A percentile compares a stretch with the other conserved stretches of the same genome.
Evolutionary conservation across 2,797 vertebrate species (phyloP).

Genomic region (Allobates femoralis): DNA sequence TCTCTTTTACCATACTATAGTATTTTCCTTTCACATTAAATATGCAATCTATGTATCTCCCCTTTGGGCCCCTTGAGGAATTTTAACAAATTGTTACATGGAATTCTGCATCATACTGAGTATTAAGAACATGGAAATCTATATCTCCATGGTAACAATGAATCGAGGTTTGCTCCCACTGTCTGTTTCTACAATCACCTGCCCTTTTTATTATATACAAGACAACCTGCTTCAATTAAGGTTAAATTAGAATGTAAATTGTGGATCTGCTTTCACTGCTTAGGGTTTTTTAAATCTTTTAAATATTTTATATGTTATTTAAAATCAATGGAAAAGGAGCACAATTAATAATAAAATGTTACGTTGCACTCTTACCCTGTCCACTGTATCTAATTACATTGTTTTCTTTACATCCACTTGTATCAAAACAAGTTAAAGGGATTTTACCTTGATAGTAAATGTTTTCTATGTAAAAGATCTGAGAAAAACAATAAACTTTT

Average conservation of each 20-base stretch:
- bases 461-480: no score
- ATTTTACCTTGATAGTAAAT: not conserved
- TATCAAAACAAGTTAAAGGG: slow-evolving; percentile 15
- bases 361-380: not conserved
- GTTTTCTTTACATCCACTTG: not conserved
- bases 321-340: not conserved
- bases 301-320: not conserved
- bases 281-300: not conserved
- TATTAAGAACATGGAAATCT: slow-evolving; percentile 36
- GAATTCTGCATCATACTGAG: slow-evolving; percentile 17
- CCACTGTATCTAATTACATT: not conserved
- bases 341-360: not conserved
- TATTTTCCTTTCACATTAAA: slow-evolving; percentile 28
- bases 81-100: slow-evolving; percentile 43
- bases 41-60: slow-evolving; percentile 33
- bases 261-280: not conserved
- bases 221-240: slow-evolving; percentile 7
- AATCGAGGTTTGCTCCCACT: slow-evolving; percentile 11
- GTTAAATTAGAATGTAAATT: not conserved
- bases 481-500: no score
- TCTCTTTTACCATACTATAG: slow-evolving; percentile 21
- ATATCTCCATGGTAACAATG: slow-evolving; percentile 42
- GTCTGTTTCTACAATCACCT: slow-evolving; percentile 22
- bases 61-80: slow-evolving; percentile 32
- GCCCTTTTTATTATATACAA: slow-evolving; percentile 40